phyloP scores from a whole-genome alignment of 30 jellyfish, hydroid and myxozoan genomes.

The Phacellophora camtschatica region DNA sequence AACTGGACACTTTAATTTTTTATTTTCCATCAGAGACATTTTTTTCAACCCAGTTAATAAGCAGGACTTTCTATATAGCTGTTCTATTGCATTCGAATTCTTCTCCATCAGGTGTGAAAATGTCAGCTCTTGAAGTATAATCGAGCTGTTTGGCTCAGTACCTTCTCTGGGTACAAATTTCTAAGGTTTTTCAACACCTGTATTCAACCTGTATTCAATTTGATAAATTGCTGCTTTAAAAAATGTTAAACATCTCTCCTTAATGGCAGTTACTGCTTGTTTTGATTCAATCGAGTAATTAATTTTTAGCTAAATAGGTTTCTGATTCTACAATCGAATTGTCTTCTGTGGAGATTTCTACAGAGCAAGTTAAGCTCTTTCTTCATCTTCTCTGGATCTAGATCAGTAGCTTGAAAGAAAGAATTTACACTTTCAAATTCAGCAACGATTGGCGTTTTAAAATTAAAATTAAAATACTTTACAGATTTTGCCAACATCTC shows the following conservation, averaged over 20 bases:
- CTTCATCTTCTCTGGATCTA: slow-evolving; percentile 54
- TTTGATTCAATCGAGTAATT: background rate
- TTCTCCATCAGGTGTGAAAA: slow-evolving; percentile 31
- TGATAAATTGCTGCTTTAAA: slow-evolving; percentile 37
- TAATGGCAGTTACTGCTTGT: background rate
- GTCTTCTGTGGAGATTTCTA: slow-evolving; percentile 21
- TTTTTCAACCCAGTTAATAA: slow-evolving; percentile 3
- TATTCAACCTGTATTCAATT: slow-evolving; percentile 58
- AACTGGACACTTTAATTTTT: no score
- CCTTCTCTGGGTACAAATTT: slow-evolving; percentile 19
- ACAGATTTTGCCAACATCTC: slow-evolving; percentile 52
- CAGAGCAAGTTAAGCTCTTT: slow-evolving; percentile 17
- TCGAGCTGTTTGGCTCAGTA: slow-evolving; percentile 43
- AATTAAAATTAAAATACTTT: slow-evolving; percentile 41
- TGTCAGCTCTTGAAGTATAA: slow-evolving; percentile 35
- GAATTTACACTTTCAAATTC: slow-evolving; percentile 69
- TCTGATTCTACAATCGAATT: no score
- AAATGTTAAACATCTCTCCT: slow-evolving; percentile 34
- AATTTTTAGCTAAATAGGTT: no score
- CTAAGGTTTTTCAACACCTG: slow-evolving; percentile 50
- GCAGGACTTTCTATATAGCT: slow-evolving; percentile 54
- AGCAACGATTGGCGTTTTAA: slow-evolving; percentile 45
- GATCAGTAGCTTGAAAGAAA: slow-evolving; percentile 66
- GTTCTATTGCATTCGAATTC: slow-evolving; percentile 32
- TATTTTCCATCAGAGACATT: background rate